Evolutionary conservation across 2,888 invertebrate genomes (phyloP), one percentile per base, ranked within the genome.

Genomic region (Adelognathus sp.): DNA sequence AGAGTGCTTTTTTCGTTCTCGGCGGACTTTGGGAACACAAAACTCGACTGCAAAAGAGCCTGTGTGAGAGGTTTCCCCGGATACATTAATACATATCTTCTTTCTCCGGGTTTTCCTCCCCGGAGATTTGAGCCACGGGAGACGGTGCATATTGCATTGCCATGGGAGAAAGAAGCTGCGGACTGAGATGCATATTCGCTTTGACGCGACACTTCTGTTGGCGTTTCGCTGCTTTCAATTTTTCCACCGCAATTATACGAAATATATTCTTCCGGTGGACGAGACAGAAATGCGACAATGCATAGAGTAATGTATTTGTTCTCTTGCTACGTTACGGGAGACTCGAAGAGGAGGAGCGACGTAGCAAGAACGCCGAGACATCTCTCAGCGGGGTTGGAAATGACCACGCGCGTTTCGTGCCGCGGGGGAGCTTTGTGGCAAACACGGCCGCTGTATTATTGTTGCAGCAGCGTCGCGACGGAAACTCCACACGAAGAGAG

Each of bases 191-290:
- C 24, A 39, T 29, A 29, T 61, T 50, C 60, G 24, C 60, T 50
- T 71, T 60, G 46, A 46, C 9, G 36, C 16, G 56, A 29, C 9
- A 3, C 29, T 21, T 29, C 46, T 44, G 44, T 24, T 24, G 39
- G n/a, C 14, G 39, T 11, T n/a, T 36, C 27, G 14, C 11, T 9
- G 36, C 24, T 67, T 67, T 16, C 69, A 31, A 70, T 61, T 71
- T n/a, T n/a, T n/a, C 11, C 7, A 24, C 27, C 21, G 50, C 27
- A 61, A 61, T 71, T 52, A 52, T 71, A n/a, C n/a, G 52, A 61
- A 46, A n/a, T n/a, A n/a, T 31, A 61, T 61, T 31, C 58, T 58
- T 33, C 2, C 18, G 16, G 46, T n/a, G 41, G 7, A 54, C 7
- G 27, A 11, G 33, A 44, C 58, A 9, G 21, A 7, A 7, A 39